Evolutionary conservation across 2,797 vertebrate species (phyloP), one percentile per base, ranked within the genome.

Genomic region (Spondyliosoma cantharus): DNA sequence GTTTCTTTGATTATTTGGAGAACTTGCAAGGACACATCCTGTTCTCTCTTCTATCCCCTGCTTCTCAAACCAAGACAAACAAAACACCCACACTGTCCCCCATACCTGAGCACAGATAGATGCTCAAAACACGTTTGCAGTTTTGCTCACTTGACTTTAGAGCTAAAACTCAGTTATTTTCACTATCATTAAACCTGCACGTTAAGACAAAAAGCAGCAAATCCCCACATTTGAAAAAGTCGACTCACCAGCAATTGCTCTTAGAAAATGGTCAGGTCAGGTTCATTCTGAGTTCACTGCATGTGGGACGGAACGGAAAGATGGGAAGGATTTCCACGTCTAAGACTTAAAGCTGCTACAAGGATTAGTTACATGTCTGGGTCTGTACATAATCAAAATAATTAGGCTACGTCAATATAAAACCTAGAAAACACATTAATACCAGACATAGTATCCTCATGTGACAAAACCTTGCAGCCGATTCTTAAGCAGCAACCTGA

Each of bases 1-100:
- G n/a, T 13, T 16, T 58, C 59, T 76, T 65, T n/a, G 54, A 82
- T 80, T 78, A 63, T 69, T 22, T 76, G 22, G 64, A 69, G 29
- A 76, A 71, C 68, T 32, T 48, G n/a, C 22, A 17, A 48, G 32
- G 37, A 66, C 49, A 76, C 59, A 53, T 58, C 11, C 7, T 64
- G 17, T 81, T 67, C 62, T 48, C 58, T 60, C 14, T 45, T 29
- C 29, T 67, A 53, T n/a, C 1, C 42, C 20, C 15, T 32, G 19
- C 15, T 42, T 62, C n/a, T 52, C 8, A 16, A 66, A 43, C 45
- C 13, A 65, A 27, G 29, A 2, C 2, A 53, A 22, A 65, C 37
- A 58, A 58, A 48, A 32, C 20, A 29, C 19, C 5, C 37, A 56
- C 20, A 22, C 8, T 58, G 9, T 3, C 49, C 48, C 3, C 4